Conservation (phyloP, 2,888 invertebrate species). For the Alsophila aescularia region DNA sequence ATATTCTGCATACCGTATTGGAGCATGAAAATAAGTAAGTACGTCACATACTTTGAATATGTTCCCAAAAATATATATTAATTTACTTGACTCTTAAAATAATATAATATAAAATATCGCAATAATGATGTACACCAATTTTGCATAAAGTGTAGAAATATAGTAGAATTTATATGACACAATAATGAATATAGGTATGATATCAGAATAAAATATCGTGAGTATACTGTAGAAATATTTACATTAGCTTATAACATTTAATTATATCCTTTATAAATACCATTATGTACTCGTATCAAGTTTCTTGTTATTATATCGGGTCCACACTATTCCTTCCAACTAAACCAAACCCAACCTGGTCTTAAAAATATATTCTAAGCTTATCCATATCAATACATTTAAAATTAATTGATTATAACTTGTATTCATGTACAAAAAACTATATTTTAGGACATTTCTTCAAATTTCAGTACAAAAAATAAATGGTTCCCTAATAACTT, state of each 20-base stretch:
- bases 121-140: constrained; percentile 31
- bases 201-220: constrained; percentile 1
- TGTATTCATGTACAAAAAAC: too few relatives aligned
- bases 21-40: too few relatives aligned
- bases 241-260: background rate
- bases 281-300: background rate
- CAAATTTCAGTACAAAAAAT: too few relatives aligned
- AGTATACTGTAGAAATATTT: constrained; percentile 22
- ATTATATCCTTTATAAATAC: background rate
- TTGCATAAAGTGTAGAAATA: constrained; percentile 16
- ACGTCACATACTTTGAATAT: too few relatives aligned
- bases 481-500: too few relatives aligned
- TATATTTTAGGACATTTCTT: too few relatives aligned
- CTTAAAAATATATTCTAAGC: background rate
- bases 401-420: background rate
- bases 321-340: constrained; percentile 64
- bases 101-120: background rate
- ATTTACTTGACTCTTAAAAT: too few relatives aligned
- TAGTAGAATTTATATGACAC: too few relatives aligned
- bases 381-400: background rate
- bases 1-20: too few relatives aligned
- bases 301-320: constrained; percentile 45
- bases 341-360: background rate
- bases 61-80: too few relatives aligned
- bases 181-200: background rate